Evolutionary conservation across 1,140 invertebrate species (phyloP).

Genomic region (Kradibia gibbosae): DNA sequence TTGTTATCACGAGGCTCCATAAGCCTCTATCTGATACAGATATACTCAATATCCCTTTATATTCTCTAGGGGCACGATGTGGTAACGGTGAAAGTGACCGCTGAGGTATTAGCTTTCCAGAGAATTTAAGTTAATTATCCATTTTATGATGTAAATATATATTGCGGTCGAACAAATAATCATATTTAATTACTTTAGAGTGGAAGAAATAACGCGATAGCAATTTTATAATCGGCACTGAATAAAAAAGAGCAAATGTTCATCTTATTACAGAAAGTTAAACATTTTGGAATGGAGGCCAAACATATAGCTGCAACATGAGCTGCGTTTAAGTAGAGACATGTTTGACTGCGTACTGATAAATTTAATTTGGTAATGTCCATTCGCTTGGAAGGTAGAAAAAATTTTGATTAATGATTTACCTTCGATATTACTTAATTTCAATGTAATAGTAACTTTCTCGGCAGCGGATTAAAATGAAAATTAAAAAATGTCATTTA

Average conservation of each 20-base stretch:
- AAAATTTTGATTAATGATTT: no score
- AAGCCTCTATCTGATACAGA: slow-evolving; percentile 58
- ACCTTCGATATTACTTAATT: no score
- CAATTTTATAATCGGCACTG: background rate
- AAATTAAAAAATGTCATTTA: background rate
- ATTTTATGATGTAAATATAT: slow-evolving; percentile 32
- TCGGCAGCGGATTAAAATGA: background rate
- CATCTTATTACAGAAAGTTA: background rate
- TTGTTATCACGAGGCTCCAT: slow-evolving; percentile 60
- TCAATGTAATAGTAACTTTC: no score
- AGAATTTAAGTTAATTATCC: slow-evolving; percentile 68
- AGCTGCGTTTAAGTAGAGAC: no score
- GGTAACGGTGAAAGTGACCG: slow-evolving; percentile 65
- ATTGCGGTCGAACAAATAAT: background rate
- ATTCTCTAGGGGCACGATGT: slow-evolving; percentile 53
- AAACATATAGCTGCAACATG: no score
- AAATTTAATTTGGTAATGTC: no score
- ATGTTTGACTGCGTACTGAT: no score
- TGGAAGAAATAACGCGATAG: slow-evolving; percentile 17
- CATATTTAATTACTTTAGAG: slow-evolving; percentile 30
- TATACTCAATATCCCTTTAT: slow-evolving; percentile 46
- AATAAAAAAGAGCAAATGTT: background rate
- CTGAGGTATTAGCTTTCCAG: slow-evolving; percentile 59
- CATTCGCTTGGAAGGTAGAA: no score
- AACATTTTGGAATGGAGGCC: no score